Conservation (phyloP, 2,797 vertebrate genomes). For the Lateolabrax maculatus region DNA sequence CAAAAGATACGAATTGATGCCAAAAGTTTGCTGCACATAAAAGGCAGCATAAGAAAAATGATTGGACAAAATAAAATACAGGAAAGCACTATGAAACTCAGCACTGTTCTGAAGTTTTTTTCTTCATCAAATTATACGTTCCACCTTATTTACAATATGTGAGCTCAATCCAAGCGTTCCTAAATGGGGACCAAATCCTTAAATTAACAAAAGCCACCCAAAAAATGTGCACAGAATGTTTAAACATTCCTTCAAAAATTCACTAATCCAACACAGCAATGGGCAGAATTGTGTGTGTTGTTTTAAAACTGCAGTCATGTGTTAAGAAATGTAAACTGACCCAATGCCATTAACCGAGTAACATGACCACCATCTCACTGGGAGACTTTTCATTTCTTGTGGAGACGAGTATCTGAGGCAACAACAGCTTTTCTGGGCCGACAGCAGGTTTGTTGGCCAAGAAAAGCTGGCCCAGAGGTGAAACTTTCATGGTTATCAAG, state of each 20-base stretch:
- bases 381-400: conserved; percentile 55
- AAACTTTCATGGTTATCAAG: conserved; percentile 28
- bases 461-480: conserved; percentile 35
- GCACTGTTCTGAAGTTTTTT: neutral
- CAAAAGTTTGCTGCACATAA: conserved; percentile 23
- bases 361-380: conserved; percentile 25
- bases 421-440: conserved; percentile 25
- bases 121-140: conserved; percentile 11
- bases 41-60: neutral
- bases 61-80: conserved; percentile 5
- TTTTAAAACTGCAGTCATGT: conserved; percentile 17
- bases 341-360: conserved; percentile 1
- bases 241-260: neutral
- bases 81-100: conserved; percentile 9
- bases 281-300: conserved; percentile 5
- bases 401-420: conserved; percentile 27
- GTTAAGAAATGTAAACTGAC: conserved; percentile 23
- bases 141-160: conserved; percentile 8
- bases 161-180: neutral
- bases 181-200: neutral
- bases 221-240: neutral
- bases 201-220: neutral
- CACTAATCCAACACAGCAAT: neutral
- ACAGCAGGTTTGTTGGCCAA: conserved; percentile 18
- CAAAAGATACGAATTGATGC: conserved; percentile 35